A percentile compares a stretch with the other conserved stretches of the same genome.
phyloP scores from a whole-genome alignment of 2,888 invertebrate genomes.

The Phyllotreta cruciferae region DNA sequence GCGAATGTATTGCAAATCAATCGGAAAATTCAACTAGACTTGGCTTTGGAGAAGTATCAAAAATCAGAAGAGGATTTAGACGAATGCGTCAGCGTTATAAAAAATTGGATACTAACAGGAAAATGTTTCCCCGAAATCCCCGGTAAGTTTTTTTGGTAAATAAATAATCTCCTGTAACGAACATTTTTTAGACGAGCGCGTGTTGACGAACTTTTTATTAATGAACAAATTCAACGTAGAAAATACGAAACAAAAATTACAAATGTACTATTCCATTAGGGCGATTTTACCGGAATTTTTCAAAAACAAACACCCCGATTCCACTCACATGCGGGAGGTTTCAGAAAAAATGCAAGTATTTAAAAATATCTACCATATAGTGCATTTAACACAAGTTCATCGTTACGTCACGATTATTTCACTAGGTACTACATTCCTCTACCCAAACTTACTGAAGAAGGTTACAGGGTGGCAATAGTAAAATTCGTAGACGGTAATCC shows the following conservation, averaged over 20 bases:
- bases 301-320: conserved; percentile 27
- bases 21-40: conserved; percentile 18
- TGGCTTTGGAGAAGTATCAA: conserved; percentile 30
- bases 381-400: neutral
- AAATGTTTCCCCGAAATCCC: conserved; percentile 49
- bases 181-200: conserved; percentile 31
- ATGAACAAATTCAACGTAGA: conserved; percentile 33
- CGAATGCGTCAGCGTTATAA: conserved; percentile 43
- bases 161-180: too few relatives aligned
- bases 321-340: conserved; percentile 8
- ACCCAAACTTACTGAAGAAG: conserved; percentile 60
- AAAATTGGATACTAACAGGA: conserved; percentile 47
- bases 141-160: conserved; percentile 46
- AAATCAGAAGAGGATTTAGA: conserved; percentile 35
- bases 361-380: neutral
- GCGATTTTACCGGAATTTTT: conserved; percentile 33
- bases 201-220: conserved; percentile 27
- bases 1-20: conserved; percentile 23
- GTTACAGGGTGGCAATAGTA: conserved; percentile 60
- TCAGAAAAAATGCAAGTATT: conserved; percentile 30
- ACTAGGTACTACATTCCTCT: conserved; percentile 60
- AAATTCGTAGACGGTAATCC: conserved; percentile 49
- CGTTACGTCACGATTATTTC: too few relatives aligned
- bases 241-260: conserved; percentile 28
- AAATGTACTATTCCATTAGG: conserved; percentile 34